phyloP scores from a whole-genome alignment of 2,797 vertebrate species.

The Ficedula albicollis region DNA sequence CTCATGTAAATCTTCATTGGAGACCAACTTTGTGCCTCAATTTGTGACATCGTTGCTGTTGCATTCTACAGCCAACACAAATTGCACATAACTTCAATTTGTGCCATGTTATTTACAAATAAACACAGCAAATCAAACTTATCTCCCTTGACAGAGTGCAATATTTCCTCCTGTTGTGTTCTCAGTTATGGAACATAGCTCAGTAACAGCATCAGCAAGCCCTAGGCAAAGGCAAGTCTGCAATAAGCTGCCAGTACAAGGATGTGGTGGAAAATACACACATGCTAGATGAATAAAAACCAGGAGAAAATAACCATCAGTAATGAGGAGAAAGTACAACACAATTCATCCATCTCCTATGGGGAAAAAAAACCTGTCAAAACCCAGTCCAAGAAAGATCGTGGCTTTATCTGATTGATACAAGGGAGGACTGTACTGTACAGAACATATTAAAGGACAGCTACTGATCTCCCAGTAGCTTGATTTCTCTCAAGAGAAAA shows the following conservation, averaged over 20 bases:
- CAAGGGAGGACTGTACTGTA: not conserved
- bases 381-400: not conserved
- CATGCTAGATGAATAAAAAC: not conserved
- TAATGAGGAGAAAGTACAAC: not conserved
- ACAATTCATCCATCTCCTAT: not conserved
- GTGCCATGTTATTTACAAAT: not conserved
- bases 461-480: not conserved
- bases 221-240: not conserved
- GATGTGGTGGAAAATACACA: not conserved
- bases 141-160: not conserved
- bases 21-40: not conserved
- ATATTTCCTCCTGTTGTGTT: not conserved
- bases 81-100: not conserved
- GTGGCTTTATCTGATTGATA: not conserved
- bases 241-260: not conserved
- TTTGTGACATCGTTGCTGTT: not conserved
- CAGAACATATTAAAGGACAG: not conserved
- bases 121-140: not conserved
- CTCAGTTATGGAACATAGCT: not conserved
- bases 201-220: not conserved
- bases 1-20: not conserved
- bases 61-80: not conserved
- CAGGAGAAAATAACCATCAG: not conserved
- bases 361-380: not conserved
- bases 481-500: not conserved